Base-by-base conservation (phyloP, 2,797 vertebrate species). In the Myoxocephalus aenaeus region DNA sequence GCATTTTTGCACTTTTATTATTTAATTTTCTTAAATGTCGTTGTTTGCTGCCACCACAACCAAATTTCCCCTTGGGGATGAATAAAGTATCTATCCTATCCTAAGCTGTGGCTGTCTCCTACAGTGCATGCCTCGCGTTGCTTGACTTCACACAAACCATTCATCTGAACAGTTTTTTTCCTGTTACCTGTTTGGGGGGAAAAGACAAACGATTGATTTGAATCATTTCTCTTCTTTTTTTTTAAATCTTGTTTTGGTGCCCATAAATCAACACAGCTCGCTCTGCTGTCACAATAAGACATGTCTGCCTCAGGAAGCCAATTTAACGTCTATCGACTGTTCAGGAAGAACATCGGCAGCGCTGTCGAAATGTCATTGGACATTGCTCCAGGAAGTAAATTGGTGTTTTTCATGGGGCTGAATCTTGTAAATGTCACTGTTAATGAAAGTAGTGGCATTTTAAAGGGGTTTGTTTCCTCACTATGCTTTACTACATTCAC, bases 401-500 rank as follows among this genome's bases (percentile, higher is more conserved):
- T 51, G 34, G 1, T n/a, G 3, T 56, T 75, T 66, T 29, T 22
- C 46, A 40, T 32, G 9, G 12, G 51, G 38, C 15, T 32, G 50
- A 46, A 48, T 64, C 58, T 18, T 22, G 9, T 32, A 74, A 81
- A 82, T 79, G 65, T 74, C 70, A 59, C 42, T 7, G 36, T 20
- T 6, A 71, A 62, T 63, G 10, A 77, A 29, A 53, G 25, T 27
- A 27, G 25, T 27, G 25, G 25, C 25, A 27, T 70, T 74, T 67
- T 7, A 62, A 48, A 40, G 27, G 27, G 10, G 12, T 4, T 34
- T 2, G 0, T 48, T 25, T 17, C 57, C 34, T 53, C 8, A 3
- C 22, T 56, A 51, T 58, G 67, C 12, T 54, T 34, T 27, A 22
- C 32, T 80, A 66, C 18, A 65, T 17, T 7, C 3, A 27, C 25